Percentiles rank a stretch among this genome's conserved stretches.
phyloP scores from a whole-genome alignment of 2,888 invertebrate species.

The Elegia similella region DNA sequence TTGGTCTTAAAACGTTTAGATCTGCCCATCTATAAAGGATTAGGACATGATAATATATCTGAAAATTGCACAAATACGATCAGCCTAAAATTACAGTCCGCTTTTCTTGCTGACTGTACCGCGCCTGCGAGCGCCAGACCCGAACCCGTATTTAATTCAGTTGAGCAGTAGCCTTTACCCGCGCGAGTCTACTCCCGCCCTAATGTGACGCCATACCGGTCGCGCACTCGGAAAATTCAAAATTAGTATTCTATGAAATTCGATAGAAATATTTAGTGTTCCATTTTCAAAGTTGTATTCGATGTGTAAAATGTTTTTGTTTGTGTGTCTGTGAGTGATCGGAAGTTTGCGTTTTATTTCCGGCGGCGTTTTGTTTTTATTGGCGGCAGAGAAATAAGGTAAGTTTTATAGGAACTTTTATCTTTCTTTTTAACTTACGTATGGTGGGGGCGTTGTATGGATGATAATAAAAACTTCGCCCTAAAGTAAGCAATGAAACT shows the following conservation, averaged over 20 bases:
- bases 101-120: slow-evolving; percentile 10
- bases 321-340: slow-evolving; percentile 16
- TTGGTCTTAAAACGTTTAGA: too few relatives aligned
- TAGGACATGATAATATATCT: neutral
- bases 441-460: neutral
- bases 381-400: slow-evolving; percentile 12
- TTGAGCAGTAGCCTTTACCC: slow-evolving; percentile 39
- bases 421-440: neutral
- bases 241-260: slow-evolving; percentile 31
- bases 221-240: slow-evolving; percentile 37
- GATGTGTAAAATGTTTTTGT: slow-evolving; percentile 16
- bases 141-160: slow-evolving; percentile 22
- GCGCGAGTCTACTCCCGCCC: slow-evolving; percentile 41
- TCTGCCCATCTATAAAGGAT: too few relatives aligned
- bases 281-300: slow-evolving; percentile 21
- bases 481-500: too few relatives aligned
- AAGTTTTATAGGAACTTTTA: slow-evolving; percentile 6
- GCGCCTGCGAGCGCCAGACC: slow-evolving; percentile 27
- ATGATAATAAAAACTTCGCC: neutral
- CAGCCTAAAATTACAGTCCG: neutral
- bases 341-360: slow-evolving; percentile 12
- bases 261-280: slow-evolving; percentile 24
- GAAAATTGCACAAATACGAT: slow-evolving; percentile 7
- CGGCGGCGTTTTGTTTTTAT: slow-evolving; percentile 1
- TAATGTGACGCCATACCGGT: slow-evolving; percentile 23